Percentiles rank a stretch among this genome's conserved stretches.
phyloP scores from a whole-genome alignment of 2,888 invertebrate species.

The Pecten maximus region DNA sequence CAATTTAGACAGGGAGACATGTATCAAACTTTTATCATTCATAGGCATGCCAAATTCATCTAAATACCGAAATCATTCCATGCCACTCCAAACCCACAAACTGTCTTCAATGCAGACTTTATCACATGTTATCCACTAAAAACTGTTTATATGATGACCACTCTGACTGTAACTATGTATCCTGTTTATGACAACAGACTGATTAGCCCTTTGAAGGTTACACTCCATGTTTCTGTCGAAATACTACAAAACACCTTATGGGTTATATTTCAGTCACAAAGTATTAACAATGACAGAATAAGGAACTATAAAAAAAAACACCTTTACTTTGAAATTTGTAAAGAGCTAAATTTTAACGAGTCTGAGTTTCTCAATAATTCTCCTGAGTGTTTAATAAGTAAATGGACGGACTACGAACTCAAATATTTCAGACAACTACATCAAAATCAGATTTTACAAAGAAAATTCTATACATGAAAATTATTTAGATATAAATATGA shows the following conservation, averaged over 20 bases:
- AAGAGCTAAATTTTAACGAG: background rate
- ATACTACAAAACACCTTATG: too few relatives aligned
- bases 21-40: too few relatives aligned
- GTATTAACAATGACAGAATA: too few relatives aligned
- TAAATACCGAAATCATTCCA: background rate
- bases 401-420: background rate
- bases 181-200: too few relatives aligned
- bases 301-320: too few relatives aligned
- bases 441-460: background rate
- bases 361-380: background rate
- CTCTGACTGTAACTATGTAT: too few relatives aligned
- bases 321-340: too few relatives aligned
- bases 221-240: too few relatives aligned
- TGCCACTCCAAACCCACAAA: background rate
- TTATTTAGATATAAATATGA: background rate
- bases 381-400: background rate
- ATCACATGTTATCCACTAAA: background rate
- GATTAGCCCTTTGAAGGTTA: too few relatives aligned
- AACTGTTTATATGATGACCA: too few relatives aligned
- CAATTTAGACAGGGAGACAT: background rate
- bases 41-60: background rate
- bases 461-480: background rate
- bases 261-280: too few relatives aligned
- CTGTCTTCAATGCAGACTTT: background rate
- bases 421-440: background rate